Percentiles rank a stretch among this genome's conserved stretches.
Conservation (phyloP, 1,140 invertebrate species). For the Apis laboriosa region DNA sequence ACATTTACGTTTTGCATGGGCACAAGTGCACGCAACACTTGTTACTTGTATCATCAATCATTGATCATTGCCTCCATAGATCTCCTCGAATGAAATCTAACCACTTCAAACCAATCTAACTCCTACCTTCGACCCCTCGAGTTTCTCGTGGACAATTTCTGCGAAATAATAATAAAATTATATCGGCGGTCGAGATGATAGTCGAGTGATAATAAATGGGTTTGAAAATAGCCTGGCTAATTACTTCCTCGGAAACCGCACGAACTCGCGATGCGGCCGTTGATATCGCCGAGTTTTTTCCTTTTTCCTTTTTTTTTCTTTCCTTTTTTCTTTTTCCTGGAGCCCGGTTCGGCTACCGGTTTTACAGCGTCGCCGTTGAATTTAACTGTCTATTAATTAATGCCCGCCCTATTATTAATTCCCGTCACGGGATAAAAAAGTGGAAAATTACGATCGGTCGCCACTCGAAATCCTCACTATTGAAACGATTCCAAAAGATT, state of each 20-base stretch:
- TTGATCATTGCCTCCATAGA: too few species aligned
- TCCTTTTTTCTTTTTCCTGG: constrained; percentile 29
- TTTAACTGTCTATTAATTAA: constrained; percentile 56
- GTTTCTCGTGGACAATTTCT: constrained; percentile 23
- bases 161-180: constrained; percentile 54
- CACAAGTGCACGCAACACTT: too few species aligned
- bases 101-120: too few species aligned
- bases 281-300: constrained; percentile 43
- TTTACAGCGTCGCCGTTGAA: constrained; percentile 50
- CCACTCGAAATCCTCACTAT: not conserved
- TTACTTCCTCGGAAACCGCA: constrained; percentile 65
- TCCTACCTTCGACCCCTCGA: not conserved
- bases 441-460: constrained; percentile 23
- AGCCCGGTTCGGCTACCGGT: constrained; percentile 21
- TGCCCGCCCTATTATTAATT: constrained; percentile 40
- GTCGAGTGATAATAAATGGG: constrained; percentile 66
- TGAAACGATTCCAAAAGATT: not conserved
- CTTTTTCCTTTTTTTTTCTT: constrained; percentile 15
- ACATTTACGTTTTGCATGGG: too few species aligned
- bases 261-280: constrained; percentile 53
- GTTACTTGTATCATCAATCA: too few species aligned
- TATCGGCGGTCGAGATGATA: constrained; percentile 47
- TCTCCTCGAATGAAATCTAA: too few species aligned
- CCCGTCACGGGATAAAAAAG: constrained; percentile 15
- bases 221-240: constrained; percentile 65